A percentile compares a stretch with the other conserved stretches of the same genome.
phyloP scores from a whole-genome alignment of 2,797 vertebrate species.

The Danio choprae region DNA sequence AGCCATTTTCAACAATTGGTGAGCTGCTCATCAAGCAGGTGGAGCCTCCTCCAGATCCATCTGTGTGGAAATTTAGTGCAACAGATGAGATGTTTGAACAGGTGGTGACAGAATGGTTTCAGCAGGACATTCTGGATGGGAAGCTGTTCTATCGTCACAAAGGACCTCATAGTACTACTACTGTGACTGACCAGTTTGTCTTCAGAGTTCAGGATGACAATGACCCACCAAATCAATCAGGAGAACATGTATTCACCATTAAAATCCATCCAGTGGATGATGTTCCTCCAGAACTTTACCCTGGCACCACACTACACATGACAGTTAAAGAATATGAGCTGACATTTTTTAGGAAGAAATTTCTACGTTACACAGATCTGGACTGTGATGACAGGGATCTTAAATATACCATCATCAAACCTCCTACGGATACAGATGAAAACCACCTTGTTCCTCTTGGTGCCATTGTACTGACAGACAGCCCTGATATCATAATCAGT shows the following conservation, averaged over 20 bases:
- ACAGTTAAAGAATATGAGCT: slow-evolving; percentile 86
- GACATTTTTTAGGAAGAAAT: slow-evolving; percentile 83
- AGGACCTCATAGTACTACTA: slow-evolving; percentile 79
- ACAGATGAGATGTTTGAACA: slow-evolving; percentile 87
- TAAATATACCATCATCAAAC: slow-evolving; percentile 82
- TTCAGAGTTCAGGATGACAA: slow-evolving; percentile 89
- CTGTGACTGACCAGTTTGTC: slow-evolving; percentile 75
- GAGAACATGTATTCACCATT: slow-evolving; percentile 79
- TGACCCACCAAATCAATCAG: slow-evolving; percentile 86
- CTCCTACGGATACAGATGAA: slow-evolving; percentile 84
- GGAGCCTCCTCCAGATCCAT: slow-evolving; percentile 78
- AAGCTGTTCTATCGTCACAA: slow-evolving; percentile 86
- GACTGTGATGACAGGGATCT: slow-evolving; percentile 88
- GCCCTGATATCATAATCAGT: slow-evolving; percentile 73
- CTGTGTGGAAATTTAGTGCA: slow-evolving; percentile 80
- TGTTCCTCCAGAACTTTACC: slow-evolving; percentile 78
- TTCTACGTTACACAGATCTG: slow-evolving; percentile 83
- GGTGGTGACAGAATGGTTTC: slow-evolving; percentile 87
- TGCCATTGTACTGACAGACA: slow-evolving; percentile 83
- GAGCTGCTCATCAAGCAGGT: slow-evolving; percentile 84
- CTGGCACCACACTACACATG: slow-evolving; percentile 85
- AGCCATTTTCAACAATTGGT: slow-evolving; percentile 74
- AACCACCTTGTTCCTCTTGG: slow-evolving; percentile 82
- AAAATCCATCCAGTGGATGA: slow-evolving; percentile 85
- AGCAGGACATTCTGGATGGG: slow-evolving; percentile 87